Percentiles rank a stretch among this genome's conserved stretches.
These are phyloP conservation scores for Orchestes rusci DNA, from an alignment of 2,888 invertebrate genomes.

Conservation along the genomic window DNA sequence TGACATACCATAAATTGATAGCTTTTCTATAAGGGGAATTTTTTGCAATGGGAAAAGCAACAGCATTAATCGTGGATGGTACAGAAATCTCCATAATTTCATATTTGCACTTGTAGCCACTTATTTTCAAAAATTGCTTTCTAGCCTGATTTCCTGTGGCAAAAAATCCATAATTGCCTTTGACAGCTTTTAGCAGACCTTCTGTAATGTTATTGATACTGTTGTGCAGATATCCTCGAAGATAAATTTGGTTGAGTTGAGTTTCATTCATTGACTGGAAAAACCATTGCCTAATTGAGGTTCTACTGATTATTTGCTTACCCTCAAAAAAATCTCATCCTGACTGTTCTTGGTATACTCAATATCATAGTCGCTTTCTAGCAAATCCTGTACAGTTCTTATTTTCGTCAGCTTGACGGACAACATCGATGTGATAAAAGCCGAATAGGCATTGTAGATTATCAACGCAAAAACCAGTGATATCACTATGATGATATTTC, in stretches of 20 bases:
- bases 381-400: conserved; percentile 52
- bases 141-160: conserved; percentile 55
- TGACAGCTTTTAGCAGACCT: conserved; percentile 49
- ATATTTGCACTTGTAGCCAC: conserved; percentile 45
- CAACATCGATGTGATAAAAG: conserved; percentile 59
- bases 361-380: conserved; percentile 53
- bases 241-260: conserved; percentile 33
- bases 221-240: conserved; percentile 38
- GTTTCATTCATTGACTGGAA: conserved; percentile 45
- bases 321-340: conserved; percentile 58
- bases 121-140: conserved; percentile 43
- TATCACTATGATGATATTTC: conserved; percentile 52
- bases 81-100: conserved; percentile 52
- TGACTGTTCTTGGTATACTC: conserved; percentile 53
- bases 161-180: conserved; percentile 56
- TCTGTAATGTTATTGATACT: conserved; percentile 46
- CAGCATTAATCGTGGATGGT: conserved; percentile 49
- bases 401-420: conserved; percentile 53
- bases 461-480: conserved; percentile 55
- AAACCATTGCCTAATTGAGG: background rate
- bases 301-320: conserved; percentile 32
- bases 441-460: conserved; percentile 59
- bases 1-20: conserved; percentile 46
- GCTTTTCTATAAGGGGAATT: conserved; percentile 53
- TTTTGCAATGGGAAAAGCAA: conserved; percentile 53